Conservation (phyloP, 2,797 vertebrate species). For the Gobio occitaniae region DNA sequence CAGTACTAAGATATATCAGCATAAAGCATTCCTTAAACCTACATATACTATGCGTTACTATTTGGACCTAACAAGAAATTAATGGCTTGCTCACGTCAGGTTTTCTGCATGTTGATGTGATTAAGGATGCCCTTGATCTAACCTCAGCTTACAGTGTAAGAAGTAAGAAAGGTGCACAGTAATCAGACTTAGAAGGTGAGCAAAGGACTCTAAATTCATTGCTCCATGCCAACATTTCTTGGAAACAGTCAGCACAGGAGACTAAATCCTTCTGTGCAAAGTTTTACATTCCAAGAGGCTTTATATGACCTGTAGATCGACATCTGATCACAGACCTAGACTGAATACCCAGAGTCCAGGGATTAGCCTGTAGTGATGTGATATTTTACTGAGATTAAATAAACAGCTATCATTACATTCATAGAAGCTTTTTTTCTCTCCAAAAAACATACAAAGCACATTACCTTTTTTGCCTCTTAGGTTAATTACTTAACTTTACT, state of each 20-base stretch:
- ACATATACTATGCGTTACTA: slow-evolving; percentile 23
- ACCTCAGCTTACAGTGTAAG: slow-evolving; percentile 7
- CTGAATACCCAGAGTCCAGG: not conserved
- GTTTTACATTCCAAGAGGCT: slow-evolving; percentile 23
- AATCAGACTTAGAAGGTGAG: slow-evolving; percentile 33
- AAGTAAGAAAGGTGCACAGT: slow-evolving; percentile 12
- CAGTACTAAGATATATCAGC: not conserved
- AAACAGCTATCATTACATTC: not conserved
- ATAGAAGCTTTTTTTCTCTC: not conserved
- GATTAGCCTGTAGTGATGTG: not conserved
- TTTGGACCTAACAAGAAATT: not conserved
- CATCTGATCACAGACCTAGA: slow-evolving; percentile 8
- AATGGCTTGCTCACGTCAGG: not conserved
- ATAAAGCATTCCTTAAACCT: slow-evolving; percentile 6
- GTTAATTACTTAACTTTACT: not conserved
- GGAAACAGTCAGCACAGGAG: not conserved
- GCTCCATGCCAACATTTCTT: slow-evolving; percentile 27
- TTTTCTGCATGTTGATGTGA: slow-evolving; percentile 26
- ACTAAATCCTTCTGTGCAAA: slow-evolving; percentile 8
- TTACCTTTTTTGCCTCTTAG: not conserved
- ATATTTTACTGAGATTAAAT: slow-evolving; percentile 5
- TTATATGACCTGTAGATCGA: slow-evolving; percentile 13
- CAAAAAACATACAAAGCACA: not conserved
- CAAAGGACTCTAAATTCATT: slow-evolving; percentile 35
- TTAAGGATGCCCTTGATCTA: slow-evolving; percentile 25